Conservation (phyloP, 2,888 invertebrate genomes). For the Nycteola revayana region DNA sequence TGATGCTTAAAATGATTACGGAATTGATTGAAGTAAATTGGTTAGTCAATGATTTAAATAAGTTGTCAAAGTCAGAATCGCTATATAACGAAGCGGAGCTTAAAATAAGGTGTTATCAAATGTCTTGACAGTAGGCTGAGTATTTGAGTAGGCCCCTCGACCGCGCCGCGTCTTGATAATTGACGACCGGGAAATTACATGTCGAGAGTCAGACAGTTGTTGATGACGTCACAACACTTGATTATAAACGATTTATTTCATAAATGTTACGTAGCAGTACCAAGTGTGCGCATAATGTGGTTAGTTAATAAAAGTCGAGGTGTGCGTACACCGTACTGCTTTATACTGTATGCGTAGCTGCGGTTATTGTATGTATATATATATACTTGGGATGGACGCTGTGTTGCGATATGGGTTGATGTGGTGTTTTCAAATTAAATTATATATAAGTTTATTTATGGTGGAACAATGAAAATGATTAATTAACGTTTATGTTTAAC, state of each 20-base stretch:
- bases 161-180: constrained; percentile 69
- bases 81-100: constrained; percentile 30
- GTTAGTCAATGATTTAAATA: too few relatives aligned
- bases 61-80: constrained; percentile 17
- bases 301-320: constrained; percentile 31
- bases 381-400: too few relatives aligned
- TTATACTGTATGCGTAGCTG: too few relatives aligned
- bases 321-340: too few relatives aligned
- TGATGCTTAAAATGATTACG: too few relatives aligned
- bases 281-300: constrained; percentile 24
- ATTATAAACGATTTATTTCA: constrained; percentile 80
- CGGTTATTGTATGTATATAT: too few relatives aligned
- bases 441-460: too few relatives aligned
- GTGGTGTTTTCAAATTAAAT: too few relatives aligned
- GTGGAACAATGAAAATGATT: too few relatives aligned
- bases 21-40: too few relatives aligned
- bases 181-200: constrained; percentile 80
- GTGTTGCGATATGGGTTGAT: too few relatives aligned
- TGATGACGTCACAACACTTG: constrained; percentile 78
- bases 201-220: constrained; percentile 77
- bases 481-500: too few relatives aligned
- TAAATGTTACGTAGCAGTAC: constrained; percentile 48
- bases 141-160: constrained; percentile 40
- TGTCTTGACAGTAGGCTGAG: constrained; percentile 52
- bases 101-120: constrained; percentile 68